Conservation (phyloP, 2,888 invertebrate species). For the Elaeidobius kamerunicus region DNA sequence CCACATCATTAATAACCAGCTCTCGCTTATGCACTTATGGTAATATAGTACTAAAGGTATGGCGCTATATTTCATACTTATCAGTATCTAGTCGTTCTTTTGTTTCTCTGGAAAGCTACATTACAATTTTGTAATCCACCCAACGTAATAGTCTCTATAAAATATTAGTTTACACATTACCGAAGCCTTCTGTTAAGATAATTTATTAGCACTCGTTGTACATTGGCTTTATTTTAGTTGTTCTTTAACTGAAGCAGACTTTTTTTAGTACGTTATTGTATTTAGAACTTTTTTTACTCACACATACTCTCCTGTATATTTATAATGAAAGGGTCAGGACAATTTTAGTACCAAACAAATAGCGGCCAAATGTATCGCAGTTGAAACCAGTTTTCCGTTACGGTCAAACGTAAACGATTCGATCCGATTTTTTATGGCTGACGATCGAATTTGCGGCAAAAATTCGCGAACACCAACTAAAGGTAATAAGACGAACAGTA, state of each 20-base stretch:
- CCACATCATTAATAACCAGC: constrained; percentile 18
- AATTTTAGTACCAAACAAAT: too few species aligned
- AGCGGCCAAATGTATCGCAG: too few species aligned
- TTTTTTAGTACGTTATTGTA: neutral
- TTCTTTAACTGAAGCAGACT: neutral
- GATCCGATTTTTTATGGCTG: too few species aligned
- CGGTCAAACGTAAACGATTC: too few species aligned
- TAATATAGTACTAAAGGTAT: constrained; percentile 8
- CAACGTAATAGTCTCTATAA: constrained; percentile 14
- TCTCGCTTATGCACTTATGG: constrained; percentile 9
- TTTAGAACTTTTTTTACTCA: neutral
- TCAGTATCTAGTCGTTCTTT: constrained; percentile 13
- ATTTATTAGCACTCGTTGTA: neutral
- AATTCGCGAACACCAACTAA: too few species aligned
- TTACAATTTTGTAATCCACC: constrained; percentile 17
- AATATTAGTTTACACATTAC: constrained; percentile 8
- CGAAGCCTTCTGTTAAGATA: constrained; percentile 1
- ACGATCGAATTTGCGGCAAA: too few species aligned
- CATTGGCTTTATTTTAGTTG: neutral
- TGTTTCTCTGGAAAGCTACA: constrained; percentile 8
- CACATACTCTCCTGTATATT: too few species aligned
- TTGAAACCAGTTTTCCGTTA: too few species aligned
- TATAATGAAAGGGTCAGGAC: neutral
- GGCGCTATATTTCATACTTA: constrained; percentile 19
- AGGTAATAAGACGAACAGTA: too few species aligned